phyloP scores from a whole-genome alignment of 1,140 invertebrate species.

The Bemisia tabaci region DNA sequence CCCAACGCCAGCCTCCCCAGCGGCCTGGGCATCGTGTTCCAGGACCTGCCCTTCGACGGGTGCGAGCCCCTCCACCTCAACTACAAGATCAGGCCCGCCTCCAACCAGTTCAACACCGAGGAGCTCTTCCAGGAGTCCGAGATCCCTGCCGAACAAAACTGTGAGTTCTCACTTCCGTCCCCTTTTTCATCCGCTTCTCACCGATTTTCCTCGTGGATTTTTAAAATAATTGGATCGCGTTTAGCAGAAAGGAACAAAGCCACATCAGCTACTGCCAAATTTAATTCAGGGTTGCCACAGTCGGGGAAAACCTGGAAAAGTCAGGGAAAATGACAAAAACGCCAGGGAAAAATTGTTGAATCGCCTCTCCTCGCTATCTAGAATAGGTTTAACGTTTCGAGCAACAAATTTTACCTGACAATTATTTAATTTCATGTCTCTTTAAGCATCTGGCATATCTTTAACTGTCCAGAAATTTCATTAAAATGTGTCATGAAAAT shows the following conservation, averaged over 20 bases:
- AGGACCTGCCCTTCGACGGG: not conserved
- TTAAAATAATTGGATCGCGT: not conserved
- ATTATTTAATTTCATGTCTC: too few relatives aligned
- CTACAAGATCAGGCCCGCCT: not conserved
- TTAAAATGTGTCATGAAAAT: too few relatives aligned
- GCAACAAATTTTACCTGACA: too few relatives aligned
- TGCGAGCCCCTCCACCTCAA: not conserved
- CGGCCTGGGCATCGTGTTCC: not conserved
- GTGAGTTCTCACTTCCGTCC: not conserved
- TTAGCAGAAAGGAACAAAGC: not conserved
- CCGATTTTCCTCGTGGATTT: too few relatives aligned
- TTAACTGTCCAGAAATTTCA: too few relatives aligned
- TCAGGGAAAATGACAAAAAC: not conserved
- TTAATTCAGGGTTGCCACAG: not conserved
- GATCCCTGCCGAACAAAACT: not conserved
- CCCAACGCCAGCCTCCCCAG: not conserved
- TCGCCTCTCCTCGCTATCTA: too few relatives aligned
- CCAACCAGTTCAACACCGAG: not conserved
- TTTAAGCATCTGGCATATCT: too few relatives aligned
- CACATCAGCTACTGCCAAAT: not conserved
- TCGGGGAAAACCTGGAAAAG: not conserved
- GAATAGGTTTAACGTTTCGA: too few relatives aligned
- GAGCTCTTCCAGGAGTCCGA: not conserved
- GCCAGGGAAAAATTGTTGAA: too few relatives aligned
- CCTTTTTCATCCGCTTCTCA: not conserved